Evolutionary conservation across 2,797 vertebrate genomes (phyloP).

Genomic region (Platalea minor): DNA sequence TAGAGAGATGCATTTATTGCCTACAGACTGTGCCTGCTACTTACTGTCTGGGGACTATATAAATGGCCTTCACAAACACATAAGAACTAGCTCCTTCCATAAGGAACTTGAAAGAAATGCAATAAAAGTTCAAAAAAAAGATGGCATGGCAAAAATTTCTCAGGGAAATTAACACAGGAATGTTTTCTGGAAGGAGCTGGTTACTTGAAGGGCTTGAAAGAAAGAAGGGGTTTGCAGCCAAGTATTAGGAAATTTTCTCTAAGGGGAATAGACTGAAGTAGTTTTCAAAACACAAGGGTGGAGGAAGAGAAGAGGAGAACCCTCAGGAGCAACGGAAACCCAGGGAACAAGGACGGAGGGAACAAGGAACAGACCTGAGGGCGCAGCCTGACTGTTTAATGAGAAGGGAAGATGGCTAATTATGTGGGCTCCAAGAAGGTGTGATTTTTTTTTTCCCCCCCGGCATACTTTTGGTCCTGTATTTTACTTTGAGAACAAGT

Average conservation of each 20-base stretch:
- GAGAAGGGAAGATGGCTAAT: background rate
- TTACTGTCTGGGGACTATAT: background rate
- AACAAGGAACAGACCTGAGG: background rate
- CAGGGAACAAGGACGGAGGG: background rate
- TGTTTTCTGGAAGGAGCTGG: conserved; percentile 8
- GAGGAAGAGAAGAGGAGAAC: background rate
- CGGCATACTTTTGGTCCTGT: background rate
- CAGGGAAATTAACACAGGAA: conserved; percentile 22
- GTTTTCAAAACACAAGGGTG: background rate
- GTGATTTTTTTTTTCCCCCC: background rate
- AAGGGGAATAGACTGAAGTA: background rate
- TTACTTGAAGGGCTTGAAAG: conserved; percentile 19
- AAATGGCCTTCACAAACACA: background rate
- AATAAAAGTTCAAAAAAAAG: conserved; percentile 13
- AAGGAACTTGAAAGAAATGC: conserved; percentile 14
- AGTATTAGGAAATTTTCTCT: conserved; percentile 10
- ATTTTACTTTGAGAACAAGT: background rate
- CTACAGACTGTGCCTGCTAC: background rate
- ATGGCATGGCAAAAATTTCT: background rate
- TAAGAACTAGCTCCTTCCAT: background rate
- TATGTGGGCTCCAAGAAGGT: background rate
- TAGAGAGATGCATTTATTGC: background rate
- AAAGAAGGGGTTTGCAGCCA: background rate
- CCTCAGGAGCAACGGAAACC: background rate
- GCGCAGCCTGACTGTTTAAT: background rate